phyloP scores from a whole-genome alignment of 1,140 invertebrate genomes.

The Wiebesia pumilae region DNA sequence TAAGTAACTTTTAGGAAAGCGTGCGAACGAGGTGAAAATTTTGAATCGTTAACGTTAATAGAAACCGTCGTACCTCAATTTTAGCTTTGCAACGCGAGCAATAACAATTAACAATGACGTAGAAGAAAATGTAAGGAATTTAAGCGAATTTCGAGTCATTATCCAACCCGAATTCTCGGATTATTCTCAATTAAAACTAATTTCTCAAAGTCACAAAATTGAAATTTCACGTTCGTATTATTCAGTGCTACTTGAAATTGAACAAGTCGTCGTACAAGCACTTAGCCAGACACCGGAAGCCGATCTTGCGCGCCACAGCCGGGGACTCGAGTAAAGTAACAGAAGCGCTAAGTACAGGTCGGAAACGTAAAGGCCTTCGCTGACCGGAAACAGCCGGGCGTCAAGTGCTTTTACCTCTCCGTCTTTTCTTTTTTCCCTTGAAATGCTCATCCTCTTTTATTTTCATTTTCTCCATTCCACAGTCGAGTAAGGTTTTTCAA shows the following conservation, averaged over 20 bases:
- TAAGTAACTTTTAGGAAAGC: neutral
- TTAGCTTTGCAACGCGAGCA: neutral
- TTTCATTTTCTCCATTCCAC: neutral
- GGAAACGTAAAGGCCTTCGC: constrained; percentile 30
- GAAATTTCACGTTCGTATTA: constrained; percentile 1
- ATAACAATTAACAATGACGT: neutral
- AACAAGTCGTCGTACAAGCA: constrained; percentile 7
- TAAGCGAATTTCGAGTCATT: neutral
- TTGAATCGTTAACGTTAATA: too few relatives aligned
- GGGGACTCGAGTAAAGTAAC: constrained; percentile 18
- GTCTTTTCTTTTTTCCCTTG: neutral
- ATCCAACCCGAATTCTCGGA: neutral
- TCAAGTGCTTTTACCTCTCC: constrained; percentile 1
- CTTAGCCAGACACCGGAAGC: constrained; percentile 20
- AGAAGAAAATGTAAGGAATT: neutral
- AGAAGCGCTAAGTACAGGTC: constrained; percentile 37
- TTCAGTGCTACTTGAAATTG: constrained; percentile 14
- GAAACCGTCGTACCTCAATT: too few relatives aligned
- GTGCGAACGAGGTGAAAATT: too few relatives aligned
- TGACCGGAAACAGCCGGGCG: constrained; percentile 1
- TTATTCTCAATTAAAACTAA: constrained; percentile 20
- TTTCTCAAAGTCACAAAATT: constrained; percentile 17
- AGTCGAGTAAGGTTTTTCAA: neutral
- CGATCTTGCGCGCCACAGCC: constrained; percentile 39
- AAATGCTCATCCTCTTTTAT: neutral